Percentiles rank a stretch among this genome's conserved stretches.
These are phyloP conservation scores for Melanotus villosus DNA, from an alignment of 2,888 invertebrate genomes.

Conservation along the genomic window DNA sequence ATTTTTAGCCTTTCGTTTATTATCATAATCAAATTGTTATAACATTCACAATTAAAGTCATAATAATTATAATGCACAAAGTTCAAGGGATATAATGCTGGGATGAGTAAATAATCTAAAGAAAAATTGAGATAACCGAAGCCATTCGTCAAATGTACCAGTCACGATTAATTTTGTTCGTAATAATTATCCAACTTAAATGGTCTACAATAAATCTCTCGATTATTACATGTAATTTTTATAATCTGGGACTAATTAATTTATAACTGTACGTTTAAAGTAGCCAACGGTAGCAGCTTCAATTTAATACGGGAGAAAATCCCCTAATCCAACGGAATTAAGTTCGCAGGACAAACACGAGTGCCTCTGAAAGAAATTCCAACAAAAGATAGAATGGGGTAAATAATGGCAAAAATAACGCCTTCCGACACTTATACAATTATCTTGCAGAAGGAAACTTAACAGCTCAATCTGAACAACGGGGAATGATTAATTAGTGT, in stretches of 20 bases:
- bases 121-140: slow-evolving; percentile 1
- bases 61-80: slow-evolving; percentile 12
- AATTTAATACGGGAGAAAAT: neutral
- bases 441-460: slow-evolving; percentile 4
- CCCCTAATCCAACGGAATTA: neutral
- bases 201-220: neutral
- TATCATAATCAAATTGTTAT: neutral
- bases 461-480: slow-evolving; percentile 17
- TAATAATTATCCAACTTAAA: neutral
- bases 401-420: slow-evolving; percentile 15
- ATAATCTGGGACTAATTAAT: slow-evolving; percentile 1
- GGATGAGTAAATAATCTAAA: neutral
- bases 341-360: neutral
- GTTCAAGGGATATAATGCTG: slow-evolving; percentile 8
- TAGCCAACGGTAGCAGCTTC: no score
- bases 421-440: slow-evolving; percentile 10
- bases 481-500: slow-evolving; percentile 17
- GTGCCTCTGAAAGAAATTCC: neutral
- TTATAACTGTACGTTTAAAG: neutral
- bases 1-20: neutral
- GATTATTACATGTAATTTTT: neutral
- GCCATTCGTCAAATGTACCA: slow-evolving; percentile 7
- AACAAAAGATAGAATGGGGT: neutral
- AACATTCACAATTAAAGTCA: slow-evolving; percentile 2
- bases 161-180: neutral